These are phyloP conservation scores for Sylvia atricapilla DNA, from an alignment of 2,113 vertebrate species.

Conservation along the genomic window DNA sequence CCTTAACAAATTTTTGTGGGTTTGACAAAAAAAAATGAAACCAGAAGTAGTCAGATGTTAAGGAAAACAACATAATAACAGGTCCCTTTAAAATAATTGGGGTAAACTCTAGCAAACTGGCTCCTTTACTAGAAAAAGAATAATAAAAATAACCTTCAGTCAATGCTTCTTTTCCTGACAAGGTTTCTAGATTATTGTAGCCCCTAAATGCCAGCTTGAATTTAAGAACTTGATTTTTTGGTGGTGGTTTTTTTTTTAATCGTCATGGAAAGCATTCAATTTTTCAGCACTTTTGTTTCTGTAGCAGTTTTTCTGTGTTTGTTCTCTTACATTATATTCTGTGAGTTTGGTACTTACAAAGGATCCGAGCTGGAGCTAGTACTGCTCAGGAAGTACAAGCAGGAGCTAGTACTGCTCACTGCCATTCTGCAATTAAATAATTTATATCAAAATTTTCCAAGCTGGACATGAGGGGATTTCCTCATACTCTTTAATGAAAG, in stretches of 20 bases:
- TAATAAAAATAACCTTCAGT: background rate
- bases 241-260: background rate
- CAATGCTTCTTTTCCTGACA: background rate
- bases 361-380: background rate
- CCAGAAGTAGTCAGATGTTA: background rate
- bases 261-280: background rate
- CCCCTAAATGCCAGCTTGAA: background rate
- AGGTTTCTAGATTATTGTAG: background rate
- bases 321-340: background rate
- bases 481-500: background rate
- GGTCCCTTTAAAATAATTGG: background rate
- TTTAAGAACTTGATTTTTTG: background rate
- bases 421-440: background rate
- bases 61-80: background rate
- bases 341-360: background rate
- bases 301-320: background rate
- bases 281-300: background rate
- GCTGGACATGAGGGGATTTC: background rate
- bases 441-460: background rate
- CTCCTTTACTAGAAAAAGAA: background rate
- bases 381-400: background rate
- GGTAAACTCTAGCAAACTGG: background rate
- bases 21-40: background rate
- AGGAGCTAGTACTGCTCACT: background rate
- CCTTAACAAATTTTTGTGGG: conserved; percentile 11